A percentile compares a stretch with the other conserved stretches of the same genome.
Evolutionary conservation across 2,888 invertebrate genomes (phyloP).

Genomic region (Protodeltote pygarga): DNA sequence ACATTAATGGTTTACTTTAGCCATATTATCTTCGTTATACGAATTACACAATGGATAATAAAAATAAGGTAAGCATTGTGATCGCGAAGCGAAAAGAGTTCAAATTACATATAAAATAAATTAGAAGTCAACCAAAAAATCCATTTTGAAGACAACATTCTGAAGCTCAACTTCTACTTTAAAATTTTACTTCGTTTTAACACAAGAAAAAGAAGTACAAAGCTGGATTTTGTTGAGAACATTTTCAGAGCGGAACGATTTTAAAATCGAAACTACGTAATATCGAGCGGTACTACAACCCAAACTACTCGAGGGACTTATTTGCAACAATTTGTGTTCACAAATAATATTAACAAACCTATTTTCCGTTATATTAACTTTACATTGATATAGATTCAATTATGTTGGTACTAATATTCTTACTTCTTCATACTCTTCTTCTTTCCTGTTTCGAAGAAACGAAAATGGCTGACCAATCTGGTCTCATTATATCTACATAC

Average conservation of each 20-base stretch:
- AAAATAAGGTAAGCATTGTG: too few relatives aligned
- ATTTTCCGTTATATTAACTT: constrained; percentile 49
- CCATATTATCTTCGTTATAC: too few relatives aligned
- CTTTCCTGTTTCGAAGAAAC: too few relatives aligned
- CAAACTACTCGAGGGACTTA: constrained; percentile 58
- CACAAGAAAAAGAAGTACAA: constrained; percentile 8
- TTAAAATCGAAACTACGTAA: constrained; percentile 56
- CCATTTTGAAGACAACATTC: constrained; percentile 5
- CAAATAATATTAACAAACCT: constrained; percentile 64
- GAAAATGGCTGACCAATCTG: too few relatives aligned
- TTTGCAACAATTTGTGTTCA: constrained; percentile 69
- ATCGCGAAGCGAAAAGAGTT: too few relatives aligned
- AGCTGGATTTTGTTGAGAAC: constrained; percentile 19
- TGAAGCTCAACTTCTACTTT: not conserved
- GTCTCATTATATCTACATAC: too few relatives aligned
- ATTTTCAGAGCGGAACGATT: constrained; percentile 38
- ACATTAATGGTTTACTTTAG: too few relatives aligned
- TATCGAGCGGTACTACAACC: constrained; percentile 49
- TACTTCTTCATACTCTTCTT: too few relatives aligned
- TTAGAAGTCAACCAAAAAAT: constrained; percentile 2
- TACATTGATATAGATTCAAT: constrained; percentile 38
- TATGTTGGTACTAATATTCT: too few relatives aligned
- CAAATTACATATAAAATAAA: constrained; percentile 7
- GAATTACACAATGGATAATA: too few relatives aligned
- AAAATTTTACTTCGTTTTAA: constrained; percentile 10